phyloP scores from a whole-genome alignment of 1,140 invertebrate genomes.

The Probaryconus sp. region DNA sequence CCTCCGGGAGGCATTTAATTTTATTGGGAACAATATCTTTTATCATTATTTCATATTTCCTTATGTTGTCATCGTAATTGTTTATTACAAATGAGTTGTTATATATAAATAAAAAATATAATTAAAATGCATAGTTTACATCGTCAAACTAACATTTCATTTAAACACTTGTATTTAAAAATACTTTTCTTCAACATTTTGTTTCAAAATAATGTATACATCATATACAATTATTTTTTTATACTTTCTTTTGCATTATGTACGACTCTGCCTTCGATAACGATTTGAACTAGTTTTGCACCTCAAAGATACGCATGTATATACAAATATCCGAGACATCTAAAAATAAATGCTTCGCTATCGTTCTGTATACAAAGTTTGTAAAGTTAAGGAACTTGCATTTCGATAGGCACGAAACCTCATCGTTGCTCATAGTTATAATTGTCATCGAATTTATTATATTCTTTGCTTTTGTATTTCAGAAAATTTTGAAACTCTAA shows the following conservation, averaged over 20 bases:
- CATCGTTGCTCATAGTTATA: constrained; percentile 48
- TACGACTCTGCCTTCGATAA: constrained; percentile 70
- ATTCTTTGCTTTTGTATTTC: constrained; percentile 14
- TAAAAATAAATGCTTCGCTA: constrained; percentile 64
- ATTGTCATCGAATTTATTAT: constrained; percentile 36
- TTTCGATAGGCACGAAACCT: constrained; percentile 58
- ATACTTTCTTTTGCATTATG: constrained; percentile 38
- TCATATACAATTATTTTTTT: too few species aligned
- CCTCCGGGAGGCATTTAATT: too few species aligned
- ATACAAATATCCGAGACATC: constrained; percentile 67
- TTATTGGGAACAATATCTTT: too few species aligned
- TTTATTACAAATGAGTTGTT: too few species aligned
- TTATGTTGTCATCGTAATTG: too few species aligned
- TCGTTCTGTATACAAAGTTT: constrained; percentile 60
- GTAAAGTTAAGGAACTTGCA: constrained; percentile 67
- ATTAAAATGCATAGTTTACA: too few species aligned
- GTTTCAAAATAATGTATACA: too few species aligned
- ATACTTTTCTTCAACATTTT: too few species aligned
- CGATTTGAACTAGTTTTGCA: constrained; percentile 74
- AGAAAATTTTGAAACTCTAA: constrained; percentile 33
- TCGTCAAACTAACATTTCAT: too few species aligned
- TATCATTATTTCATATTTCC: too few species aligned
- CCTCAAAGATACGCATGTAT: constrained; percentile 68
- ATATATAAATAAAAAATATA: too few species aligned
- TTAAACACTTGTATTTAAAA: too few species aligned